Conservation (phyloP, 2,888 invertebrate species). For the Atethmia centrago region DNA sequence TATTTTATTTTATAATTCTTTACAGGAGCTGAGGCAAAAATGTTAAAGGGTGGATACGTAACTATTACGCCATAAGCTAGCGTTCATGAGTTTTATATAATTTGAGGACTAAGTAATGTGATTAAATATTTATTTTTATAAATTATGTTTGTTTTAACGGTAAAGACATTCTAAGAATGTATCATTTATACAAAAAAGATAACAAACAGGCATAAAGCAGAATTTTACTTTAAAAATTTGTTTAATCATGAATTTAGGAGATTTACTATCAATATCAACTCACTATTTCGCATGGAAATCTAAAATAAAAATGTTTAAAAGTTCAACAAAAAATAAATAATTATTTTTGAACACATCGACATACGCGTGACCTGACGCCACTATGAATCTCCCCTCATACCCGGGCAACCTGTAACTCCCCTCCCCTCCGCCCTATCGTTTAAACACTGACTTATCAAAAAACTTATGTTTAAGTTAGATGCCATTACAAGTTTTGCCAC, state of each 20-base stretch:
- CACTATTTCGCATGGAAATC: neutral
- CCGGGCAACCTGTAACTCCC: conserved; percentile 86
- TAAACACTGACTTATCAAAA: conserved; percentile 90
- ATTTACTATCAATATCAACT: neutral
- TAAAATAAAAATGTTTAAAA: neutral
- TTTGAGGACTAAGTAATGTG: neutral
- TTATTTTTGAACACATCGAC: conserved; percentile 65
- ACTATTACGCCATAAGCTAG: neutral
- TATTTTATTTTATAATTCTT: neutral
- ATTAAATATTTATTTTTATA: neutral
- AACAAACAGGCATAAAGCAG: neutral
- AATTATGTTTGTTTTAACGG: neutral
- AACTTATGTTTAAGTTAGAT: conserved; percentile 89
- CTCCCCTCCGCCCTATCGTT: conserved; percentile 85
- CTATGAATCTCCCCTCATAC: conserved; percentile 80
- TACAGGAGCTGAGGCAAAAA: neutral
- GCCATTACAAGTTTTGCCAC: conserved; percentile 84
- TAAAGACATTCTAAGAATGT: neutral
- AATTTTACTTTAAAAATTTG: neutral
- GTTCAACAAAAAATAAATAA: conserved; percentile 2
- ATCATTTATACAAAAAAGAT: neutral
- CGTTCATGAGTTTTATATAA: neutral
- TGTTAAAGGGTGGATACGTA: no score
- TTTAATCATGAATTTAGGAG: neutral
- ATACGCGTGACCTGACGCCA: conserved; percentile 65